Percentiles rank a stretch among this genome's conserved stretches.
These are phyloP conservation scores for Phoxinus dragarum DNA, from an alignment of 2,797 vertebrate genomes.

Conservation along the genomic window DNA sequence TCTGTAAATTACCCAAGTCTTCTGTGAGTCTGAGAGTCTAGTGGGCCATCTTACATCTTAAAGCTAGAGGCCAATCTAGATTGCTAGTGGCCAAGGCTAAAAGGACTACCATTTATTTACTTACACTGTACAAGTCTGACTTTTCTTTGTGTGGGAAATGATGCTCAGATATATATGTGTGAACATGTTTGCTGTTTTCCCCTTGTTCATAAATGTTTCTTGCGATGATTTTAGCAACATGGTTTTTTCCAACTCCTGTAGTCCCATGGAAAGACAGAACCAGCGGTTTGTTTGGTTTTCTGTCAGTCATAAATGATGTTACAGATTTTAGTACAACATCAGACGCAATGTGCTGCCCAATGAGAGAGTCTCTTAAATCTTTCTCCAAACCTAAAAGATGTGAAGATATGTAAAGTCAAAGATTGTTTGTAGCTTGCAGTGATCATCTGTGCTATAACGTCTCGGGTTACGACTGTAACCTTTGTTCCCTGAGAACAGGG, in stretches of 20 bases:
- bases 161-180: neutral
- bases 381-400: neutral
- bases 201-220: constrained; percentile 1
- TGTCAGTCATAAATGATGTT: constrained; percentile 4
- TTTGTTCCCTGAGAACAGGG: too few species aligned
- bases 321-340: neutral
- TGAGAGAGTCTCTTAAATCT: neutral
- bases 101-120: neutral
- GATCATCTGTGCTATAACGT: neutral
- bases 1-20: neutral
- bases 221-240: constrained; percentile 26
- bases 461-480: too few species aligned
- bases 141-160: constrained; percentile 7
- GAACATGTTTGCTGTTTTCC: neutral
- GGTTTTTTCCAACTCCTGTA: neutral
- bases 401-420: neutral
- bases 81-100: neutral
- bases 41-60: neutral
- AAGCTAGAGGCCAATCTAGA: neutral
- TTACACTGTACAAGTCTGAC: neutral
- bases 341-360: constrained; percentile 1
- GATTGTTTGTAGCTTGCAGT: neutral
- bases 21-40: neutral
- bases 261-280: constrained; percentile 33
- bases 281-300: constrained; percentile 20